Percentiles rank a stretch among this genome's conserved stretches.
These are phyloP conservation scores for Lymantria monacha DNA, from an alignment of 2,888 invertebrate genomes.

Conservation along the genomic window DNA sequence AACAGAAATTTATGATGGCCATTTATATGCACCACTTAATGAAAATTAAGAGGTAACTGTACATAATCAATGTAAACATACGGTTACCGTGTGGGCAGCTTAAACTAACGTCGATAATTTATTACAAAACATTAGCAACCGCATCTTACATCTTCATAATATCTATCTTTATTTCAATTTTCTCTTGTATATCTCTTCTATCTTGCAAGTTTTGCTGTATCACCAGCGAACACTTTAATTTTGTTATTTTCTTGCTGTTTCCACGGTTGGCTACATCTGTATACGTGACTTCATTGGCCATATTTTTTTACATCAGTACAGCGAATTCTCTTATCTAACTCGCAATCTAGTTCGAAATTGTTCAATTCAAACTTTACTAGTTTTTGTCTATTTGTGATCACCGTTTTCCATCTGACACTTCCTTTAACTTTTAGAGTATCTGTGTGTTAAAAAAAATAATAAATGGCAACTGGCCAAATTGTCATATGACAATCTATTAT, in stretches of 20 bases:
- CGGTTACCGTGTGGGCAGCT: constrained; percentile 36
- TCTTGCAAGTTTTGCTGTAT: constrained; percentile 32
- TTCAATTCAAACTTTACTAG: constrained; percentile 55
- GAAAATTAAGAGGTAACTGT: constrained; percentile 30
- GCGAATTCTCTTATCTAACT: constrained; percentile 58
- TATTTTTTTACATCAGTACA: constrained; percentile 52
- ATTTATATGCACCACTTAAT: constrained; percentile 45
- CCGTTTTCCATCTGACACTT: constrained; percentile 45
- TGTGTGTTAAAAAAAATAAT: constrained; percentile 37
- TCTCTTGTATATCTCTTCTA: constrained; percentile 41
- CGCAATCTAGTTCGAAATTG: constrained; percentile 62
- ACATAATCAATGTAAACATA: constrained; percentile 40
- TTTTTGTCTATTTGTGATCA: constrained; percentile 47
- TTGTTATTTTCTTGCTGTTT: constrained; percentile 60
- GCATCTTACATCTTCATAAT: constrained; percentile 23
- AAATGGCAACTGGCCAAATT: constrained; percentile 61
- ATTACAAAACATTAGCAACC: constrained; percentile 47
- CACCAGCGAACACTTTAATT: constrained; percentile 36
- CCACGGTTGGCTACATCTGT: constrained; percentile 62
- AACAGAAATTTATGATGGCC: constrained; percentile 24
- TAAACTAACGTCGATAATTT: constrained; percentile 45
- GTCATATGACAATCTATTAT: constrained; percentile 48
- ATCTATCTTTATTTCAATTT: constrained; percentile 24
- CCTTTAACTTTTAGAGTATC: constrained; percentile 48
- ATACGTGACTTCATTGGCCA: constrained; percentile 68